Percentiles rank a stretch among this genome's conserved stretches.
Evolutionary conservation across 2,888 invertebrate genomes (phyloP).

Genomic region (Synergus umbraculus): DNA sequence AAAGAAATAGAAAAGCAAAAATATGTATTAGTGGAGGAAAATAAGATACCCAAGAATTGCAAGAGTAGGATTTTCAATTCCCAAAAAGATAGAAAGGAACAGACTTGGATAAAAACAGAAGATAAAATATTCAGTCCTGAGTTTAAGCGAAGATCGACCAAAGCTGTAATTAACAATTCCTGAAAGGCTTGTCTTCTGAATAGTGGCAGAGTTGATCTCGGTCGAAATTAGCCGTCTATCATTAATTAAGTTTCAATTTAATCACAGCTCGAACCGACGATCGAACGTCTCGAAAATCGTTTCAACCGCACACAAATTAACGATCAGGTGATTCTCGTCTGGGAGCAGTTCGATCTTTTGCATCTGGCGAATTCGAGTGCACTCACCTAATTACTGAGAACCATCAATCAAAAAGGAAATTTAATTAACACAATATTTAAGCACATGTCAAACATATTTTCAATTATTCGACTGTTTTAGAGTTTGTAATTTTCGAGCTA

Average conservation of each 20-base stretch:
- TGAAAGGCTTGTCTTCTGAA: constrained; percentile 55
- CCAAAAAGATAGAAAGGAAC: no score
- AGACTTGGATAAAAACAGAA: not conserved
- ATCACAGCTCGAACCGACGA: constrained; percentile 51
- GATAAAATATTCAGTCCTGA: constrained; percentile 58
- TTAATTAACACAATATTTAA: constrained; percentile 29
- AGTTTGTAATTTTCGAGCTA: not conserved
- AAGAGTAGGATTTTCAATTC: no score
- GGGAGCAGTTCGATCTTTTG: constrained; percentile 37
- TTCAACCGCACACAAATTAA: constrained; percentile 28
- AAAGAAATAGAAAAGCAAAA: no score
- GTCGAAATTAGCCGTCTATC: constrained; percentile 63
- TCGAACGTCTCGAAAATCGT: constrained; percentile 50
- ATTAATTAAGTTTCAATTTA: constrained; percentile 64
- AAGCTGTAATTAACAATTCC: constrained; percentile 64
- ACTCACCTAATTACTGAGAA: constrained; percentile 19
- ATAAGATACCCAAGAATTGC: no score
- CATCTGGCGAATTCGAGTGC: constrained; percentile 37
- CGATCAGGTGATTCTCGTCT: constrained; percentile 1
- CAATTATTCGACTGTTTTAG: not conserved
- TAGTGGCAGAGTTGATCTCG: constrained; percentile 52
- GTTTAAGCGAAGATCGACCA: constrained; percentile 61
- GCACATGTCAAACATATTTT: constrained; percentile 10
- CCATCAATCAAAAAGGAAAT: constrained; percentile 18
- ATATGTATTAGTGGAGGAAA: no score